Percentiles rank a stretch among this genome's conserved stretches.
These are phyloP conservation scores for Spodoptera littoralis DNA, from an alignment of 2,888 invertebrate genomes.

Conservation along the genomic window DNA sequence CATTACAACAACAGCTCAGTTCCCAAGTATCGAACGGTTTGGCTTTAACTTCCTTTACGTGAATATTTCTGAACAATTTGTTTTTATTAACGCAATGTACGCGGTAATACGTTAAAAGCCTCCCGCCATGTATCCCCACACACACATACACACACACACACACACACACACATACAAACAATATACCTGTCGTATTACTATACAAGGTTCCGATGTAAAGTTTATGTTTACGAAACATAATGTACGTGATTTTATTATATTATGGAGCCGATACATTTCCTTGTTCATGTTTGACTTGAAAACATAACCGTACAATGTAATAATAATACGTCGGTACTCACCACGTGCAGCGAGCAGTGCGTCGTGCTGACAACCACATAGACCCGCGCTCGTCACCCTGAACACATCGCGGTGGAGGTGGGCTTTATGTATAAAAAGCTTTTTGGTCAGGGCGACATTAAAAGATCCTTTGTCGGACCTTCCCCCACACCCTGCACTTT, in stretches of 20 bases:
- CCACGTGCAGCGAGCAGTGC: too few relatives aligned
- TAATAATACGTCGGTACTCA: too few relatives aligned
- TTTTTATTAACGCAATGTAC: constrained; percentile 17
- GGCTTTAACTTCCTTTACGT: too few relatives aligned
- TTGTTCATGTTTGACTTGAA: too few relatives aligned
- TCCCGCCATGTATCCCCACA: constrained; percentile 39
- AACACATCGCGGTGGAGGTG: not conserved
- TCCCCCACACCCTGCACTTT: constrained; percentile 8
- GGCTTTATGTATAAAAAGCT: not conserved
- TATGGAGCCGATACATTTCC: too few relatives aligned
- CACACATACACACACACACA: constrained; percentile 1
- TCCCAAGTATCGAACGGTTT: too few relatives aligned
- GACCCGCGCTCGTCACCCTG: not conserved
- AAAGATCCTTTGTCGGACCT: constrained; percentile 1
- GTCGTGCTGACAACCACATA: not conserved
- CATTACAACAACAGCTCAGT: too few relatives aligned
- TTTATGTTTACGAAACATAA: too few relatives aligned
- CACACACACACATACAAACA: constrained; percentile 7
- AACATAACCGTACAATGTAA: too few relatives aligned
- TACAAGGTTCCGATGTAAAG: too few relatives aligned
- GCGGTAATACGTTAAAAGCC: constrained; percentile 38
- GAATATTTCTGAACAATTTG: constrained; percentile 15
- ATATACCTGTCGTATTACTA: not conserved
- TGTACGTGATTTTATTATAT: too few relatives aligned
- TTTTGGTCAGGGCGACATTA: not conserved